Base-by-base conservation (phyloP, 2,797 vertebrate genomes). In the Brachyrhaphis roseni region DNA sequence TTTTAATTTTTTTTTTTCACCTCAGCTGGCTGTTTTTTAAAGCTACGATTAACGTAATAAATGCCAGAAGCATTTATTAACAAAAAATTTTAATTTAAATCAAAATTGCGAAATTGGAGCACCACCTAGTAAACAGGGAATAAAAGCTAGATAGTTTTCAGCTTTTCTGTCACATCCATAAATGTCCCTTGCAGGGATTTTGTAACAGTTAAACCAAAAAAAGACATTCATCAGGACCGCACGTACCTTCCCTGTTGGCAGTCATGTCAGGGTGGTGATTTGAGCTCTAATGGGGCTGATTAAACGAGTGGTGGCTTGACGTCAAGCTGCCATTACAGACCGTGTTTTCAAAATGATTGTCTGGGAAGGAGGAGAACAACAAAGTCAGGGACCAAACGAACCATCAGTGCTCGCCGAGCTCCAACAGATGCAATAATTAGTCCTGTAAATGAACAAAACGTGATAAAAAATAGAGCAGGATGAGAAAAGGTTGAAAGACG, bases 331-430 rank as follows among this genome's bases (percentile, higher is more conserved):
- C 43, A 36, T 46, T 46, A 78, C 59, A 79, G 68, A 12, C 34
- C 62, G 71, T 62, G 47, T 28, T 49, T 71, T 39, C 31, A 64
- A 51, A 75, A 64, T 84, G 76, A 83, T 77, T 84, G 51, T 72
- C 64, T 41, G 23, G 77, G 15, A 66, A 80, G n/a, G 46, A 57
- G 15, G 28, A 66, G 53, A 82, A 76, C 72, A 76, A 59, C 11
- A 76, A 51, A 55, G 62, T 45, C 49, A 16, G 49, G 16, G 45
- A 70, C 36, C 34, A 72, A 78, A 74, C 66, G 43, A 51, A 43
- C 57, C 34, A 31, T 74, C 49, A 28, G 1, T n/a, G 15, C 71
- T 66, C 34, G 34, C 7, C 41, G 1, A 41, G 41, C 43, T 77
- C 43, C 64, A 75, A 12, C 41, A n/a, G 45, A 20, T 5, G 11